Base-by-base conservation (phyloP, 2,797 vertebrate species). In the Ctenopoma multispine region DNA sequence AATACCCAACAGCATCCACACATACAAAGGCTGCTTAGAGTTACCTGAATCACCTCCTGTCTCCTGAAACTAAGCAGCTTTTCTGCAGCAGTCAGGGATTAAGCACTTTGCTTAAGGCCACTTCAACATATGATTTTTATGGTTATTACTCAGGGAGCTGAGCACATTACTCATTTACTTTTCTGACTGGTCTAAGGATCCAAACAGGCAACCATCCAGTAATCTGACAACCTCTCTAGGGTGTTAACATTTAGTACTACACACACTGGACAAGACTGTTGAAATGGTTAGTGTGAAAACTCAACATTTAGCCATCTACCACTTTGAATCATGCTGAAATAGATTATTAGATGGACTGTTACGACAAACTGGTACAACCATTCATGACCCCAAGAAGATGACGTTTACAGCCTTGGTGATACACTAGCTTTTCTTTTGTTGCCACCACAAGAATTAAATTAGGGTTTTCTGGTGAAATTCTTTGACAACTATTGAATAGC, bases 51-150 rank as follows among this genome's bases (percentile, higher is more conserved):
- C 82, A 69, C 83, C 75, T 84, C 81, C 79, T 66, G 81, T 88
- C 77, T 92, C 70, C 81, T 81, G 79, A 80, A 80, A 86, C 81
- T 87, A 90, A 91, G 85, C 90, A 78, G 87, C 87, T 90, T 90
- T 86, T 77, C 86, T 77, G 75, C 68, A 62, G 69, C 80, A 83
- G 81, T 70, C 68, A 56, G 50, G 61, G 82, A 88, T 90, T 88
- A 81, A 75, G 69, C 65, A 65, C 76, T 34, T 69, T 43, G 80
- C 82, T 83, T 67, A 34, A 68, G 83, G 85, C 81, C 74, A 79
- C 77, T 82, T 82, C 50, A 49, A 74, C 83, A 85, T 84, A 80
- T 82, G 73, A 88, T 81, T 87, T 79, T 69, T 82, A 63, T 73
- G 80, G 82, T 84, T 84, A 81, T 88, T 81, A 78, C 77, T 87